A percentile compares a stretch with the other conserved stretches of the same genome.
phyloP scores from a whole-genome alignment of 1,140 invertebrate genomes.

The Eubasilissa regina region DNA sequence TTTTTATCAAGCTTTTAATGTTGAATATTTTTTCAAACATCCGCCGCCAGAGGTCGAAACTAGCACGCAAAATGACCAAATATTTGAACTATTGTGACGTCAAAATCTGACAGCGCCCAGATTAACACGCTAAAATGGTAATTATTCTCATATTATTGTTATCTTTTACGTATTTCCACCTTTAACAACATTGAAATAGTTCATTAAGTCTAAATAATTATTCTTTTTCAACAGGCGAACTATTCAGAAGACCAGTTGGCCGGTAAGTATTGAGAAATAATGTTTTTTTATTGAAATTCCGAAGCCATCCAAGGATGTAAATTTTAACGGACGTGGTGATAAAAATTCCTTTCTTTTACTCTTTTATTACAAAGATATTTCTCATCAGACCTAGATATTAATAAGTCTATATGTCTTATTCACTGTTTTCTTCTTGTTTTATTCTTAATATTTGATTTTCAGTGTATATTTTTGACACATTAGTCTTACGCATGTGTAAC shows the following conservation, averaged over 20 bases:
- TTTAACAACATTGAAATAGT: not conserved
- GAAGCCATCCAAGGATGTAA: conserved; percentile 61
- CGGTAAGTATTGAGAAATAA: conserved; percentile 78
- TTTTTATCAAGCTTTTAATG: not conserved
- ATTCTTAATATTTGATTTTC: no score
- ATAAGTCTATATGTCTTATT: no score
- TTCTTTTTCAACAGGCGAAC: conserved; percentile 77
- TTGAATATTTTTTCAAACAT: not conserved
- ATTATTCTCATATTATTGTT: conserved; percentile 26
- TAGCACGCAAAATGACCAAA: conserved; percentile 29
- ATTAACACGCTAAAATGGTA: conserved; percentile 51
- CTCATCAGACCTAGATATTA: no score
- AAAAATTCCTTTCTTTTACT: conserved; percentile 49
- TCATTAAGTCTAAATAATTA: conserved; percentile 5
- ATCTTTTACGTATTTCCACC: conserved; percentile 27
- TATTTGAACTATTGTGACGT: conserved; percentile 56
- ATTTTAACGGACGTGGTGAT: conserved; percentile 51
- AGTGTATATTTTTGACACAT: conserved; percentile 63
- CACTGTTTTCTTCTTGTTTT: conserved; percentile 46
- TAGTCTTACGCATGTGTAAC: conserved; percentile 53
- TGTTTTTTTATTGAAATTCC: conserved; percentile 65
- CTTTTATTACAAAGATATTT: not conserved
- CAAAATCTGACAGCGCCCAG: conserved; percentile 58
- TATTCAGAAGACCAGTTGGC: conserved; percentile 92
- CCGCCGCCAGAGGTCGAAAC: conserved; percentile 29